phyloP scores from a whole-genome alignment of 2,888 invertebrate genomes.

The Xestia xanthographa region DNA sequence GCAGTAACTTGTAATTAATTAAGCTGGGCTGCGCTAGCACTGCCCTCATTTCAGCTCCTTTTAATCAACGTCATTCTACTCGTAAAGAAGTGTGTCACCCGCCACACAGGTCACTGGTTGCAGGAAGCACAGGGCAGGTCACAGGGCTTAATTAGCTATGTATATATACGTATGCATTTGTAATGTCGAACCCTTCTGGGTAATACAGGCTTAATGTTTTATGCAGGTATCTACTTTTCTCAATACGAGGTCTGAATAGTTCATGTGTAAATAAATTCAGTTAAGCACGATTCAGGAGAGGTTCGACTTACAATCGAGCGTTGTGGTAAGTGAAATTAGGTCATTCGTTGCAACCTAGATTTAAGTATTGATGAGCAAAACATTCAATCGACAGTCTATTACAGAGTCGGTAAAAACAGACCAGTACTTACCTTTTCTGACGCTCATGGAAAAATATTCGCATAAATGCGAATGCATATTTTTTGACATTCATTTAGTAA shows the following conservation, averaged over 20 bases:
- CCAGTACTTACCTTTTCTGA: neutral
- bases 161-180: neutral
- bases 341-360: neutral
- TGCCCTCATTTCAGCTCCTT: neutral
- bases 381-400: neutral
- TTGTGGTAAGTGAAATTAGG: neutral
- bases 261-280: neutral
- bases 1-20: constrained; percentile 22
- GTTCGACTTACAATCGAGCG: neutral
- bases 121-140: too few species aligned
- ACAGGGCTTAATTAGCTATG: neutral
- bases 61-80: constrained; percentile 1
- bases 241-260: neutral
- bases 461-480: too few species aligned
- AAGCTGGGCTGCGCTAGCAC: constrained; percentile 1
- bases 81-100: constrained; percentile 23
- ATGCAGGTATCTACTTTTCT: neutral
- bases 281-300: neutral
- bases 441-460: neutral
- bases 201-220: neutral
- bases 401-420: neutral
- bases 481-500: too few species aligned
- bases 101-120: neutral
- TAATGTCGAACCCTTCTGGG: neutral
- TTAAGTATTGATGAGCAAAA: neutral